A percentile compares a stretch with the other conserved stretches of the same genome.
phyloP scores from a whole-genome alignment of 1,140 invertebrate species.

The Metaphire vulgaris region DNA sequence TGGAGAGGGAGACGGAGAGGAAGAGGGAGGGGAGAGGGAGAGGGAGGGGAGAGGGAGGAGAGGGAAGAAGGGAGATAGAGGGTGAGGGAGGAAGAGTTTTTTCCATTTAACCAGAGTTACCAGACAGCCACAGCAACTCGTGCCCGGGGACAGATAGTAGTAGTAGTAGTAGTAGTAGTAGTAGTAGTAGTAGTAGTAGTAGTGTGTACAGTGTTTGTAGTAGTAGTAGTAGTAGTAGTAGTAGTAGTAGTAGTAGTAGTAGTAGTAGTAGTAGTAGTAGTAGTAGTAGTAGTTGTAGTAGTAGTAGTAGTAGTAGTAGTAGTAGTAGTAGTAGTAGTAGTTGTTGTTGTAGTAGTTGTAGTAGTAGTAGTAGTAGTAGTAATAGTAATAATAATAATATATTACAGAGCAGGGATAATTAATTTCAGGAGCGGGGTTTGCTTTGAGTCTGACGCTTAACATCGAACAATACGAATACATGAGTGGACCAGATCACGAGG shows the following conservation, averaged over 20 bases:
- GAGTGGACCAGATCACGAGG: constrained; percentile 40
- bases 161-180: constrained; percentile 19
- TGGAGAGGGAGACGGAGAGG: too few species aligned
- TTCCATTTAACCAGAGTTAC: too few species aligned
- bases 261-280: constrained; percentile 23
- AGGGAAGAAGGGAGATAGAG: too few species aligned
- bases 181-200: constrained; percentile 18
- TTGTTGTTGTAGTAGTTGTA: constrained; percentile 13
- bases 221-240: constrained; percentile 22
- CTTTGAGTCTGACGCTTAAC: constrained; percentile 39
- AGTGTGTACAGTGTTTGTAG: constrained; percentile 5
- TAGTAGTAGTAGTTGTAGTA: constrained; percentile 19
- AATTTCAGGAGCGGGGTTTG: constrained; percentile 37
- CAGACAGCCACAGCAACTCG: too few species aligned
- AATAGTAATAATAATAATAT: constrained; percentile 9
- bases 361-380: constrained; percentile 13
- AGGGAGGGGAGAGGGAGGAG: too few species aligned
- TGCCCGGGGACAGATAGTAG: neutral
- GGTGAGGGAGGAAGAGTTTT: too few species aligned
- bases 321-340: constrained; percentile 23
- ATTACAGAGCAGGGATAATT: neutral
- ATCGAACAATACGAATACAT: constrained; percentile 47
- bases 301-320: constrained; percentile 18
- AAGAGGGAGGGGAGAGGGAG: too few species aligned
- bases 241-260: constrained; percentile 18